A percentile compares a stretch with the other conserved stretches of the same genome.
phyloP scores from a whole-genome alignment of 2,113 vertebrate species.

The Hiodon tergisus region DNA sequence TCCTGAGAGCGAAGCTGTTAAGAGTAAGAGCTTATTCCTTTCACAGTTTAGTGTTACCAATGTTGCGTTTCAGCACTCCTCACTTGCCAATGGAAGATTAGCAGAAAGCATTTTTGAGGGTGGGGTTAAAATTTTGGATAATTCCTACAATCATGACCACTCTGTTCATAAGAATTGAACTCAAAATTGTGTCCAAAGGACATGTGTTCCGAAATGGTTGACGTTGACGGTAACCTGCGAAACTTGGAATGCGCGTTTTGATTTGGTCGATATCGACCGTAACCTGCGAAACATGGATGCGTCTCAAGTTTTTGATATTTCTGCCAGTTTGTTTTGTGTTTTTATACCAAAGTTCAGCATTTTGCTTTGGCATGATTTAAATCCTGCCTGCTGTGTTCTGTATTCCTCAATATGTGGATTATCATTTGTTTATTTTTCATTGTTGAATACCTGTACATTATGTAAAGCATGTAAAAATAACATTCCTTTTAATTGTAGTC shows the following conservation, averaged over 20 bases:
- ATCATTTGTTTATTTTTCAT: slow-evolving; percentile 43
- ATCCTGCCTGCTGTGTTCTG: slow-evolving; percentile 52
- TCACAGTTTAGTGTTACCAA: neutral
- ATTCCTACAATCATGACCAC: neutral
- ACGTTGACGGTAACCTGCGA: too few relatives aligned
- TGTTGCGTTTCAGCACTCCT: neutral
- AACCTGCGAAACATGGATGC: neutral
- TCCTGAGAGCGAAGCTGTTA: neutral
- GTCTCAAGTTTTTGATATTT: neutral
- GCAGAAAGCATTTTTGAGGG: neutral
- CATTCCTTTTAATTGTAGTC: slow-evolving; percentile 50
- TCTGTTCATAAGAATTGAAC: neutral
- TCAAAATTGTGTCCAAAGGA: too few relatives aligned
- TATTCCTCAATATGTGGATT: slow-evolving; percentile 30
- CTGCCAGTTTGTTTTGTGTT: slow-evolving; percentile 32
- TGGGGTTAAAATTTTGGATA: neutral
- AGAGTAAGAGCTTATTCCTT: too few relatives aligned
- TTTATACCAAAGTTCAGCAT: slow-evolving; percentile 64
- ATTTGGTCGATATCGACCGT: neutral
- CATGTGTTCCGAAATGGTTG: too few relatives aligned
- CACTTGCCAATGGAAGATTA: slow-evolving; percentile 1
- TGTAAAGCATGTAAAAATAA: slow-evolving; percentile 67
- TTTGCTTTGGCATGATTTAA: slow-evolving; percentile 49
- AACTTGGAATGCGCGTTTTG: neutral
- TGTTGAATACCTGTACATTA: slow-evolving; percentile 60